These are phyloP conservation scores for Chamaea fasciata DNA, from an alignment of 2,113 vertebrate genomes.

Conservation along the genomic window DNA sequence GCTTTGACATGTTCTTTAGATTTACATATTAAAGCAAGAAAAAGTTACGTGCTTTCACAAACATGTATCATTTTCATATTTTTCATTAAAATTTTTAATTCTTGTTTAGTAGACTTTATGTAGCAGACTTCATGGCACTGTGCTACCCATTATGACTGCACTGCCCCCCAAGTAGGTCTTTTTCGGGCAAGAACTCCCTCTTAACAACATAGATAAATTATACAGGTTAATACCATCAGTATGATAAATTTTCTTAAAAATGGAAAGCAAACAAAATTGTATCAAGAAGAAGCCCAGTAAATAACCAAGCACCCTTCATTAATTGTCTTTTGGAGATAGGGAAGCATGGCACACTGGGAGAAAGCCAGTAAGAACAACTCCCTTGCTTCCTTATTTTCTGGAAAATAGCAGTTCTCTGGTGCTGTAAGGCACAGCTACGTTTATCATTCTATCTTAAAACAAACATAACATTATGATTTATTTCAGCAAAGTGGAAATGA, in stretches of 20 bases:
- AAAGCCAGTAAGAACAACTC: background rate
- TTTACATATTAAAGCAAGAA: background rate
- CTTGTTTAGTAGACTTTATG: background rate
- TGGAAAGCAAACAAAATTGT: background rate
- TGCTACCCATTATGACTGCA: background rate
- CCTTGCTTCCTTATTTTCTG: background rate
- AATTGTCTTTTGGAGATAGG: background rate
- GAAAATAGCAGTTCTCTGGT: background rate
- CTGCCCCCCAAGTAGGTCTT: background rate
- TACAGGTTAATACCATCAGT: background rate
- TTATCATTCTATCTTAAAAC: background rate
- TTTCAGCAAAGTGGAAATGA: slow-evolving; percentile 5
- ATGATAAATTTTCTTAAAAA: background rate
- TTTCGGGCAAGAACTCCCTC: background rate
- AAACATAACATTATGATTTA: background rate
- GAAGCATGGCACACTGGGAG: background rate
- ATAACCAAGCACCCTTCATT: background rate
- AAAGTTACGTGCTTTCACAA: background rate
- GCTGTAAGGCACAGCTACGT: background rate
- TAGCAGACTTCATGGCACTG: background rate
- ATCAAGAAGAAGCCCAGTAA: background rate
- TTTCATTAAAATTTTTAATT: background rate
- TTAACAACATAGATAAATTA: background rate
- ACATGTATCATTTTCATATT: background rate
- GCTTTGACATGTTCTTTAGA: background rate